These are phyloP conservation scores for Podilymbus podiceps DNA, from an alignment of 2,113 vertebrate species.

Conservation along the genomic window DNA sequence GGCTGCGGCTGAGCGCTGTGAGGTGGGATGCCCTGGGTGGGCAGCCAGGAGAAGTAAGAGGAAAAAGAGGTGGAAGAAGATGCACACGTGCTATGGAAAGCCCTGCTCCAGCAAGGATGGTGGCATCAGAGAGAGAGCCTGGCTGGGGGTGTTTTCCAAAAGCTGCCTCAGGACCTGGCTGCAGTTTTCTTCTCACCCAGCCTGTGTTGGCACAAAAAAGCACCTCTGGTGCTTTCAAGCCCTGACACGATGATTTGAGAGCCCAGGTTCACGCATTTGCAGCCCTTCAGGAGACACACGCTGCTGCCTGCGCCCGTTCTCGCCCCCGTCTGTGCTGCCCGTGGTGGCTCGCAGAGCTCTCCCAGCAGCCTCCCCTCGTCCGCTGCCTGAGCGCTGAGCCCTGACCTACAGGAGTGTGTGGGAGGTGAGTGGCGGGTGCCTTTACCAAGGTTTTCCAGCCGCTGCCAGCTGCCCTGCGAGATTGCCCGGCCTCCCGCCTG, in stretches of 20 bases:
- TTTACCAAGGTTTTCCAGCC: not conserved
- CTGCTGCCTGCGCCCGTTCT: not conserved
- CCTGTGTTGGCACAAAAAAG: not conserved
- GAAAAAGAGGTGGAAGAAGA: not conserved
- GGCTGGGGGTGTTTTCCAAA: not conserved
- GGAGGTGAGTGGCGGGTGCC: not conserved
- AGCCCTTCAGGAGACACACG: not conserved
- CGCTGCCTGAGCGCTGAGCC: not conserved
- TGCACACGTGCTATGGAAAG: not conserved
- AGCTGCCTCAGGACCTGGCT: not conserved
- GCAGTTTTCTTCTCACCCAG: not conserved
- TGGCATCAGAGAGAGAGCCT: not conserved
- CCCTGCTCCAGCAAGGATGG: not conserved
- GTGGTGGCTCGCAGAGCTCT: rapidly evolving
- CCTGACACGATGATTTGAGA: not conserved
- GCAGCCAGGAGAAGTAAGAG: not conserved
- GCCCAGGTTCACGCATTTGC: not conserved
- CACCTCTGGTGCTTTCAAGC: not conserved
- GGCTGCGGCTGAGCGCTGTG: not conserved
- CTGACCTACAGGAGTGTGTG: not conserved
- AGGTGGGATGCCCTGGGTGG: not conserved
- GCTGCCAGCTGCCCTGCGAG: not conserved
- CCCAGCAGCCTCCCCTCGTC: not conserved
- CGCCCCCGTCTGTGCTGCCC: not conserved
- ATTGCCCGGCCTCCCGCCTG: rapidly evolving